Base-by-base conservation (phyloP, 2,888 invertebrate species). In the Oconnorella tubifera region DNA sequence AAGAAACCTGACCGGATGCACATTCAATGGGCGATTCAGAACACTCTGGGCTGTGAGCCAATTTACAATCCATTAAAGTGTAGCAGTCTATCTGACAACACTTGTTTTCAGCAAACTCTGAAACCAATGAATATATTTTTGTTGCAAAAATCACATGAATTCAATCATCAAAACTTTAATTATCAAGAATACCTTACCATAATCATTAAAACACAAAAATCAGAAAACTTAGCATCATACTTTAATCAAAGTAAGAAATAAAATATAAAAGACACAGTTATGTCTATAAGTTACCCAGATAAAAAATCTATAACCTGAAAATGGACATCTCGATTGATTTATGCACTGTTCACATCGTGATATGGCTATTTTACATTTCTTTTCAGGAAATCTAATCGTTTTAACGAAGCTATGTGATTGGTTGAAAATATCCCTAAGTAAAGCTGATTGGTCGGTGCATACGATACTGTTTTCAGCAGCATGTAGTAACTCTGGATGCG, bases 21-120 rank as follows among this genome's bases (percentile, higher is more conserved):
- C 80, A 80, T 64, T 78, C 75, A 0, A 80, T 75, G 2, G 74
- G 75, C 6, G 74, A 68, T 0, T 63, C 62, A 3, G 76, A 76
- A 66, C 80, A 80, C 2, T 64, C 64, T 1, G 73, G 68, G 33
- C 76, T 75, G 68, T 70, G 73, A 66, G 63, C 70, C 65, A 64
- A 74, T 71, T 75, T 72, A 66, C 80, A 80, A 32, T 73, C 68
- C 1, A 63, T 57, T 31, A 70, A 61, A 29, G 70, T 74, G 70
- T 77, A 80, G 64, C 80, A 80, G 31, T 69, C 68, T 23, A 77
- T 68, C 61, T 76, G 74, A 70, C 72, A 72, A 59, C 71, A 72
- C 19, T 59, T 65, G 64, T 68, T 62, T 51, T 66, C 68, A 64
- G 70, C 66, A 10, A 65, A 23, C 19, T 70, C 68, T 71, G 27